Evolutionary conservation across 2,888 invertebrate genomes (phyloP).

Genomic region (Nemotelus nigrinus): DNA sequence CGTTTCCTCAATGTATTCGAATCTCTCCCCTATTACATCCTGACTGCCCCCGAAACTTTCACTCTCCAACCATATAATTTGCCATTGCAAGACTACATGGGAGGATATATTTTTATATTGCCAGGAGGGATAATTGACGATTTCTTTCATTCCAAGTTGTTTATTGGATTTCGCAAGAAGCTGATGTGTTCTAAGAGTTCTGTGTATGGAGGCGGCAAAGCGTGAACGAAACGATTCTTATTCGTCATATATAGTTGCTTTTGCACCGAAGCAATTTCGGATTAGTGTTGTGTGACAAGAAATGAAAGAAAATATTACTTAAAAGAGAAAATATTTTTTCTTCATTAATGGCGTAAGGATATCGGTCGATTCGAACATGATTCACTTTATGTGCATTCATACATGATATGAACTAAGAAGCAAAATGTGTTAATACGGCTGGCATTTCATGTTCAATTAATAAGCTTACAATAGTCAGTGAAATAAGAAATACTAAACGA

Average conservation of each 20-base stretch:
- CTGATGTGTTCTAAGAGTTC: constrained; percentile 35
- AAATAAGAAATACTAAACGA: too few species aligned
- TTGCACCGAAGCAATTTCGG: constrained; percentile 17
- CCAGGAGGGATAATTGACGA: constrained; percentile 42
- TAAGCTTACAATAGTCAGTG: too few species aligned
- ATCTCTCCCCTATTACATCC: constrained; percentile 1
- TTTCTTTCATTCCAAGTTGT: constrained; percentile 44
- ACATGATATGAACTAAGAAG: too few species aligned
- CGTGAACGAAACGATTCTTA: constrained; percentile 41
- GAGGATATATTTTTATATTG: constrained; percentile 31
- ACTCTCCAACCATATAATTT: constrained; percentile 43
- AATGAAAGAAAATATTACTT: not conserved
- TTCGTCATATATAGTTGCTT: not conserved
- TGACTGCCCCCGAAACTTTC: constrained; percentile 29
- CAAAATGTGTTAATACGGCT: too few species aligned
- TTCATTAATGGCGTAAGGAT: too few species aligned
- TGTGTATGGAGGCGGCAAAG: constrained; percentile 40
- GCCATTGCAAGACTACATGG: constrained; percentile 33
- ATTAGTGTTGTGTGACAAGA: constrained; percentile 35
- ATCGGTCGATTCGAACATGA: too few species aligned
- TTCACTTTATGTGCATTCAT: too few species aligned
- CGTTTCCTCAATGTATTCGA: constrained; percentile 1
- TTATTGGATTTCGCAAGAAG: constrained; percentile 41
- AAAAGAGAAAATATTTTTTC: too few species aligned
- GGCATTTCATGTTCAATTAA: too few species aligned